Percentiles rank a stretch among this genome's conserved stretches.
Evolutionary conservation across 2,888 invertebrate species (phyloP).

Genomic region (Nemurella pictetii): DNA sequence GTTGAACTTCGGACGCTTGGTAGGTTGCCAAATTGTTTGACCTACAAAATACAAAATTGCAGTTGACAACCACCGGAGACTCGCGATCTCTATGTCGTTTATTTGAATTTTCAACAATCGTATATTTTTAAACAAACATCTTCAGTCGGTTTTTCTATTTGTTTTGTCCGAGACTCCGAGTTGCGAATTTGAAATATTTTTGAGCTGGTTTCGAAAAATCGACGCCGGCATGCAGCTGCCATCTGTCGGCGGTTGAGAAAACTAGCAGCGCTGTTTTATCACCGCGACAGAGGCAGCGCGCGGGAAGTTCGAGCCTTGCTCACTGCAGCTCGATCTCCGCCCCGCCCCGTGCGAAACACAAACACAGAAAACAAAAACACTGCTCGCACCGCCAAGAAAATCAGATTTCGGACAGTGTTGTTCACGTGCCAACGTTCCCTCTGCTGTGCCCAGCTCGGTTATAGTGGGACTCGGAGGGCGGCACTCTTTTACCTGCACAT

Average conservation of each 20-base stretch:
- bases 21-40: not conserved
- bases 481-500: not conserved
- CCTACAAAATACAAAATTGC: not conserved
- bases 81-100: not conserved
- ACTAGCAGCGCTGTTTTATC: not conserved
- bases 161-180: not conserved
- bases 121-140: not conserved
- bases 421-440: not conserved
- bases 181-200: not conserved
- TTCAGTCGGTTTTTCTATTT: not conserved
- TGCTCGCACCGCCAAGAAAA: not conserved
- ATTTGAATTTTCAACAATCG: no score
- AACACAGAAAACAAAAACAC: no score
- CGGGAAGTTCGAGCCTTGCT: not conserved
- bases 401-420: not conserved
- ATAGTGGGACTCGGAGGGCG: not conserved
- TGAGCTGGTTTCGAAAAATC: not conserved
- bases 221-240: not conserved
- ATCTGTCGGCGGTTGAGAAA: not conserved
- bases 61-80: not conserved
- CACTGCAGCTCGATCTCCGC: not conserved
- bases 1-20: not conserved
- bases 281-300: not conserved
- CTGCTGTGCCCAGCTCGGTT: not conserved
- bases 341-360: no score